phyloP scores from a whole-genome alignment of 2,888 invertebrate species.

The Papilio gigon region DNA sequence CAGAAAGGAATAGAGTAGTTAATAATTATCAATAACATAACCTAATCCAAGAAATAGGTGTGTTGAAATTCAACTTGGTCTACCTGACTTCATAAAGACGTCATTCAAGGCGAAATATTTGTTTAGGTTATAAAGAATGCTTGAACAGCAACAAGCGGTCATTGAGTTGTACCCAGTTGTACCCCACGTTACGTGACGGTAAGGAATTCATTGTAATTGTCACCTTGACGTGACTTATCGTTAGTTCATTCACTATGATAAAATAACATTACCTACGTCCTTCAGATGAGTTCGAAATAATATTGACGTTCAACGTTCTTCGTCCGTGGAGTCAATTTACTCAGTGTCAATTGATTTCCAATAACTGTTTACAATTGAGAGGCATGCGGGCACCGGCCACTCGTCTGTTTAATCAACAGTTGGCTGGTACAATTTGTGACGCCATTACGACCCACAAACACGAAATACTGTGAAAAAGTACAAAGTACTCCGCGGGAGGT shows the following conservation, averaged over 20 bases:
- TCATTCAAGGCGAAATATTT: conserved; percentile 8
- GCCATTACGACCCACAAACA: conserved; percentile 59
- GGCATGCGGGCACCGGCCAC: conserved; percentile 72
- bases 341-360: conserved; percentile 79
- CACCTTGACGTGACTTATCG: conserved; percentile 38
- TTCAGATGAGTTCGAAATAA: conserved; percentile 33
- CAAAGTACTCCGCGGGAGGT: conserved; percentile 56
- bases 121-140: conserved; percentile 15
- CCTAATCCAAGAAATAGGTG: not conserved
- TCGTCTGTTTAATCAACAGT: conserved; percentile 76
- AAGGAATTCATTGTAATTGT: conserved; percentile 21
- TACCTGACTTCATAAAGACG: conserved; percentile 1
- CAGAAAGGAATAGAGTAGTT: too few species aligned
- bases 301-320: conserved; percentile 47
- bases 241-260: not conserved
- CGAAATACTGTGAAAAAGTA: conserved; percentile 58
- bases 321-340: conserved; percentile 62
- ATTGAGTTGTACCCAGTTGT: conserved; percentile 7
- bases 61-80: not conserved
- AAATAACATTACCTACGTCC: conserved; percentile 20
- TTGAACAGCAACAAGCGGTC: conserved; percentile 7
- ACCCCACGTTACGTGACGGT: conserved; percentile 31
- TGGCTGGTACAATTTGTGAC: conserved; percentile 64
- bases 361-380: conserved; percentile 79
- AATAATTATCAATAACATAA: not conserved